Conservation (phyloP, 2,888 invertebrate genomes). For the Spisula subtruncata region DNA sequence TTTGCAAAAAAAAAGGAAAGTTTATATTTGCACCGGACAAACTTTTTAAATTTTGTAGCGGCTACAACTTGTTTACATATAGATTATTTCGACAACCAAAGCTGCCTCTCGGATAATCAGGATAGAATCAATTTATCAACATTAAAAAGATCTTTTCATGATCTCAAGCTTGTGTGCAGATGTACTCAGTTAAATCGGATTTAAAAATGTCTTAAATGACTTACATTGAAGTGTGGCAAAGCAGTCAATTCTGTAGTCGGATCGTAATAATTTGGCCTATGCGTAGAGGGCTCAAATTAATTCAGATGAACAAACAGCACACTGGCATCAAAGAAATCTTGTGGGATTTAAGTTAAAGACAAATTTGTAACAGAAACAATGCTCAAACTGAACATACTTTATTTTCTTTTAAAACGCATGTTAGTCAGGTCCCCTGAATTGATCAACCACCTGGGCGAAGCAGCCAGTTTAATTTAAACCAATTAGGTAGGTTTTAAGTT, state of each 20-base stretch:
- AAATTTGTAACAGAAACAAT: too few relatives aligned
- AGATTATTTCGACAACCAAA: slow-evolving; percentile 40
- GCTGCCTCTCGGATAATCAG: slow-evolving; percentile 40
- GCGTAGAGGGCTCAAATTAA: neutral
- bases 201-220: slow-evolving; percentile 26
- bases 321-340: too few relatives aligned
- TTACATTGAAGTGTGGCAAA: neutral
- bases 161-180: slow-evolving; percentile 31
- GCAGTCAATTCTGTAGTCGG: neutral
- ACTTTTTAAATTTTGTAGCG: slow-evolving; percentile 30
- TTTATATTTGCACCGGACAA: slow-evolving; percentile 45
- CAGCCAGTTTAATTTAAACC: too few relatives aligned
- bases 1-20: slow-evolving; percentile 29
- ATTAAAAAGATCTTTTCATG: slow-evolving; percentile 39
- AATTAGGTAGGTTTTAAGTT: too few relatives aligned
- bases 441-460: too few relatives aligned
- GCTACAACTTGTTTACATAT: slow-evolving; percentile 44
- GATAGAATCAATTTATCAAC: slow-evolving; percentile 47
- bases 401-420: too few relatives aligned
- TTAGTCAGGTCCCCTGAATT: too few relatives aligned
- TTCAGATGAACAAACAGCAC: neutral
- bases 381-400: too few relatives aligned
- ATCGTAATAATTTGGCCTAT: slow-evolving; percentile 7
- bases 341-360: too few relatives aligned
- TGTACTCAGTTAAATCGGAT: slow-evolving; percentile 34